Evolutionary conservation across 2,888 invertebrate species (phyloP), one percentile per base, ranked within the genome.

Genomic region (Nomada goodeniana): DNA sequence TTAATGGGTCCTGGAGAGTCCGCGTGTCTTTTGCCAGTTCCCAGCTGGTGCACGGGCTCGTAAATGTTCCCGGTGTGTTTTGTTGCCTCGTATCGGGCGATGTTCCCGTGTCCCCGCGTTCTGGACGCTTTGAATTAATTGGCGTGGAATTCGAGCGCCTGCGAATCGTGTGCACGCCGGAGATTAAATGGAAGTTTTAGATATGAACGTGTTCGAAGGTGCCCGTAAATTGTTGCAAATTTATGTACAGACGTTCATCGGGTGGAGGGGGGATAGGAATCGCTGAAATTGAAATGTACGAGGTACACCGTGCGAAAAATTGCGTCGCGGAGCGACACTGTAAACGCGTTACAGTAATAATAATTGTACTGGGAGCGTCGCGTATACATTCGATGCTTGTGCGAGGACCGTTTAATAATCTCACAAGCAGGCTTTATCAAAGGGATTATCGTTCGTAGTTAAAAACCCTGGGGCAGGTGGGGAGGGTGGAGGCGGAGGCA

Each of bases 1-100:
- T 88, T 88, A 88, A 87, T 83, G 80, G 87, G 47, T 63, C 71
- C 75, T 74, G 69, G 72, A 83, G 68, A 59, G 52, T 61, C 71
- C 77, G 71, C 82, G 86, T 83, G 80, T 74, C 85, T 75, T 85
- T 80, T 79, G 68, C 76, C 73, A 67, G 59, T 73, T 80, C 67
- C 65, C 77, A 75, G 65, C 67, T 73, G 80, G 23, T 18, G 59
- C 59, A 18, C 47, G 60, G 23, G 57, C 57, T 64, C 80, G 80
- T 80, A 79, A 80, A 79, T 57, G 80, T 80, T 60, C 26, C 57
- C 42, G 2, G 55, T 63, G 61, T 52, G 57, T 72, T 72, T 79
- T 52, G 71, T 67, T 44, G 50, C 50, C 61, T n/a, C 55, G 47
- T 53, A 61, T 50, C 42, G 53, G 47, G 13, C 76, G 20, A 53